Evolutionary conservation across 2,888 invertebrate species (phyloP).

Genomic region (Drosophila mayaguana): DNA sequence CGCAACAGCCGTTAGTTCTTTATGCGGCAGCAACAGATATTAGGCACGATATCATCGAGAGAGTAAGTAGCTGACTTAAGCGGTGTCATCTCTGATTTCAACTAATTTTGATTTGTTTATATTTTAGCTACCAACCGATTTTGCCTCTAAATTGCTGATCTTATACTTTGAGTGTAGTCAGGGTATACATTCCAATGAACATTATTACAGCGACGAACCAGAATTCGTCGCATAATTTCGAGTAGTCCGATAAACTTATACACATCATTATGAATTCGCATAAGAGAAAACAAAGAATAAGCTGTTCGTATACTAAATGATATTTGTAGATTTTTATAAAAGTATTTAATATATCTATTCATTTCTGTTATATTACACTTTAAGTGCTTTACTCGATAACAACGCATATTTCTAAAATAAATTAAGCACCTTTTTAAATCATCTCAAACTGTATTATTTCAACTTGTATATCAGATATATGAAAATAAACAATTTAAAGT

Average conservation of each 20-base stretch:
- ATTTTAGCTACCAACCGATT: conserved; percentile 53
- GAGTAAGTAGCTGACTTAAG: conserved; percentile 40
- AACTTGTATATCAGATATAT: not conserved
- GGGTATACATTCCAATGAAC: conserved; percentile 55
- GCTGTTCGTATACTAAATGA: conserved; percentile 44
- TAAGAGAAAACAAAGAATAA: conserved; percentile 27
- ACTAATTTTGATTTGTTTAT: not conserved
- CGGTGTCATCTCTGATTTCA: not conserved
- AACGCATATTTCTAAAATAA: conserved; percentile 39
- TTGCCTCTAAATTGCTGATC: conserved; percentile 55
- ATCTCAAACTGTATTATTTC: not conserved
- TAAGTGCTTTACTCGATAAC: conserved; percentile 46
- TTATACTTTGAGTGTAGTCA: conserved; percentile 67
- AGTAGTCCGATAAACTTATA: conserved; percentile 14
- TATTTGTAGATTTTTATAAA: conserved; percentile 40
- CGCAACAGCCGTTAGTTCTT: conserved; percentile 50
- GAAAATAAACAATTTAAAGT: too few species aligned
- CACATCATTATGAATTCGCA: conserved; percentile 44
- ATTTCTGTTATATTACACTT: conserved; percentile 54
- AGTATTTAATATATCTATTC: conserved; percentile 35
- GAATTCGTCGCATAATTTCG: conserved; percentile 45
- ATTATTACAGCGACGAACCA: conserved; percentile 64
- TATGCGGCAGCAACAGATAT: conserved; percentile 71
- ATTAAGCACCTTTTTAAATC: conserved; percentile 32
- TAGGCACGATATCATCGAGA: conserved; percentile 62